phyloP scores from a whole-genome alignment of 1,140 invertebrate species.

The Drosophila littoralis region DNA sequence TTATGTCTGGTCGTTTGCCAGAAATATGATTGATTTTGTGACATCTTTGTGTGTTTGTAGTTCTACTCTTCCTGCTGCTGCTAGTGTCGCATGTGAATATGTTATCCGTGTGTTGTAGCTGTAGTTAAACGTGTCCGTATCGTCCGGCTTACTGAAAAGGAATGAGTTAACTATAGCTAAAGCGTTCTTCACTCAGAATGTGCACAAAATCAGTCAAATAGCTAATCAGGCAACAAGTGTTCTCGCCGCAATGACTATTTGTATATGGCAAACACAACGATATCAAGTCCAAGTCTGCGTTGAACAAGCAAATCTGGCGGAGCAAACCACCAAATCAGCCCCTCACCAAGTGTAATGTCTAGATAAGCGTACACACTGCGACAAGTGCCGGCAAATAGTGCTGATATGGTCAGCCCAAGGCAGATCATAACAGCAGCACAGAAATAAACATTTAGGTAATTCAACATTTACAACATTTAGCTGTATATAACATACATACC shows the following conservation, averaged over 20 bases:
- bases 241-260: slow-evolving; percentile 26
- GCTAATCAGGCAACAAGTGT: slow-evolving; percentile 68
- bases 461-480: neutral
- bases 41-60: slow-evolving; percentile 65
- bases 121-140: slow-evolving; percentile 58
- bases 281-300: slow-evolving; percentile 37
- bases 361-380: slow-evolving; percentile 69
- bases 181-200: slow-evolving; percentile 31
- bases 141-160: slow-evolving; percentile 52
- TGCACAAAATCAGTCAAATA: slow-evolving; percentile 19
- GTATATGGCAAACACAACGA: slow-evolving; percentile 22
- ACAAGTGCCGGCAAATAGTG: slow-evolving; percentile 51
- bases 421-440: slow-evolving; percentile 4
- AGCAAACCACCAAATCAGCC: slow-evolving; percentile 25
- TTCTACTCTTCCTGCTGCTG: slow-evolving; percentile 6
- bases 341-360: slow-evolving; percentile 28
- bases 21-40: slow-evolving; percentile 84
- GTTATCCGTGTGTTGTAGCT: neutral
- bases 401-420: slow-evolving; percentile 63
- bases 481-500: neutral
- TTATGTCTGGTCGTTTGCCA: slow-evolving; percentile 84
- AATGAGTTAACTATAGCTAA: slow-evolving; percentile 44
- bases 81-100: slow-evolving; percentile 38
- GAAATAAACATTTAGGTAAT: slow-evolving; percentile 1
- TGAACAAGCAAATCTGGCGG: slow-evolving; percentile 36